phyloP scores from a whole-genome alignment of 2,797 vertebrate genomes.

The Phylloscopus collybita region DNA sequence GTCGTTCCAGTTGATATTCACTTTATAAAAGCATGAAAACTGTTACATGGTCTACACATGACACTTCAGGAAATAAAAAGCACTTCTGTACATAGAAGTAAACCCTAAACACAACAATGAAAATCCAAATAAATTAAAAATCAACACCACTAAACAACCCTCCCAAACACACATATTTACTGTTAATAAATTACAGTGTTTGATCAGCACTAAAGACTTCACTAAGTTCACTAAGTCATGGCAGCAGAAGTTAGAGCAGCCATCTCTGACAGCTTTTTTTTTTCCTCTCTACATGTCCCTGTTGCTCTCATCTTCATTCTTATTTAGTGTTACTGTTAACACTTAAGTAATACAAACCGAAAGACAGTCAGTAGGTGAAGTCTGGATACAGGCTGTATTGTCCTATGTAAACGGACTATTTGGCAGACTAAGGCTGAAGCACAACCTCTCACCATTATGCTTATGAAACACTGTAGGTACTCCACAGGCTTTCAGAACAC shows the following conservation, averaged over 20 bases:
- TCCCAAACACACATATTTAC: rapidly evolving
- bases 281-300: neutral
- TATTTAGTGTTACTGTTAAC: neutral
- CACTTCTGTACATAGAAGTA: neutral
- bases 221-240: neutral
- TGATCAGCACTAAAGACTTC: neutral
- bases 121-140: neutral
- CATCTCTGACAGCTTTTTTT: neutral
- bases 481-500: neutral
- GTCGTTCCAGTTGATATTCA: neutral
- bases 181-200: neutral
- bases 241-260: neutral
- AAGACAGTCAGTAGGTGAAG: neutral
- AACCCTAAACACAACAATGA: neutral
- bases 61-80: neutral
- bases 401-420: neutral
- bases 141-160: neutral
- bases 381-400: neutral
- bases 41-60: neutral
- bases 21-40: neutral
- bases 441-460: neutral
- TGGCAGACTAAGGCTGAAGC: neutral
- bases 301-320: neutral
- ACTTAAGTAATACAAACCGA: neutral
- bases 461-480: neutral